Evolutionary conservation across 2,888 invertebrate genomes (phyloP), one percentile per base, ranked within the genome.

Genomic region (Tetramorium bicarinatum): DNA sequence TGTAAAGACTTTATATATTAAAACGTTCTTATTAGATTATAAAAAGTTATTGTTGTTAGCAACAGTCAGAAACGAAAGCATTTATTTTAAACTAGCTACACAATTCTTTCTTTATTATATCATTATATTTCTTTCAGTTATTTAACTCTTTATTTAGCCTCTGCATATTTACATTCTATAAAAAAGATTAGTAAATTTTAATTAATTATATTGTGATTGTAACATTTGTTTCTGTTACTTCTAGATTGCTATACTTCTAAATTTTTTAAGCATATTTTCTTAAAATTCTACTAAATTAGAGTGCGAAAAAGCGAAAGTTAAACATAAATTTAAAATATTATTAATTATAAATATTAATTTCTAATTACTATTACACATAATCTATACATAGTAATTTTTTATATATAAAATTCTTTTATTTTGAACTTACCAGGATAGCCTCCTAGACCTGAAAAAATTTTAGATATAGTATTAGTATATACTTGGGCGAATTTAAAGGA

Each of bases 391-490:
- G 61, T 34, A 29, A 44, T 47, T 49, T 2, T 34, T 61, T n/a
- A 21, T 47, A 47, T 15, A 18, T 21, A 47, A 2, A 52, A 76
- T 18, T n/a, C 7, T 47, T 41, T 52, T 2, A 1, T 62, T 66
- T 66, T 34, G 0, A n/a, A 79, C 71, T 71, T 59, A 59, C 71
- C 34, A 54, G 54, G 44, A 18, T 71, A 71, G 6, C 59, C 59
- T 25, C 79, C 79, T 4, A 21, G 72, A 25, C 44, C 59, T 74
- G 11, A 74, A 74, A 74, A 41, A 29, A 59, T 29, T n/a, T 11
- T 9, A 49, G n/a, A 44, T 41, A 25, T 13, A 34, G 11, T 11
- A 49, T n/a, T 11, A 13, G 11, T 21, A 29, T 29, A 29, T 29
- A 8, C n/a, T 44, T 21, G 3, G 25, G 4, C 18, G 4, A 59